These are phyloP conservation scores for Hylaeus volcanicus DNA, from an alignment of 1,140 invertebrate species.

Conservation along the genomic window DNA sequence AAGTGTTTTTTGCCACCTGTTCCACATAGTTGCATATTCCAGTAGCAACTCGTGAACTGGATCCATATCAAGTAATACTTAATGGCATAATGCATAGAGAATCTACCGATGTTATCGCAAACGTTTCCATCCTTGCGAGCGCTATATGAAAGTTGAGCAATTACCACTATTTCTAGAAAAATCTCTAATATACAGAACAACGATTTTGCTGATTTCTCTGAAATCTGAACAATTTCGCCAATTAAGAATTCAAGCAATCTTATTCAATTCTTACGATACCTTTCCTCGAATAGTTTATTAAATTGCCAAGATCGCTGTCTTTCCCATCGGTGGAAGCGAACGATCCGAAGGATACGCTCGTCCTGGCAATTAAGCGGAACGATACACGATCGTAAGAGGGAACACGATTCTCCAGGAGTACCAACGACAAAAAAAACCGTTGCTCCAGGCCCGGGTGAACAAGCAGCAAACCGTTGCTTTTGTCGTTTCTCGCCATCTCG, in stretches of 20 bases:
- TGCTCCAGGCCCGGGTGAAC: background rate
- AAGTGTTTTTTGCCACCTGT: background rate
- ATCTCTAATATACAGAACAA: too few relatives aligned
- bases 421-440: background rate
- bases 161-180: too few relatives aligned
- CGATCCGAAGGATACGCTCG: background rate
- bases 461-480: slow-evolving; percentile 7
- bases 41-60: background rate
- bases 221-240: too few relatives aligned
- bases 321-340: background rate
- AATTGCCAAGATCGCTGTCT: too few relatives aligned
- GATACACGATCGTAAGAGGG: background rate
- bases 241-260: too few relatives aligned
- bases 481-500: slow-evolving; percentile 32
- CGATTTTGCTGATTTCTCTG: too few relatives aligned
- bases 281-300: too few relatives aligned
- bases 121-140: background rate
- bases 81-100: background rate
- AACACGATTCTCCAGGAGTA: background rate
- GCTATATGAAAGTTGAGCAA: background rate
- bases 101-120: background rate
- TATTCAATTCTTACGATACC: too few relatives aligned
- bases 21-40: background rate
- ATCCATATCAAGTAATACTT: background rate
- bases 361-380: slow-evolving; percentile 1